A percentile compares a stretch with the other conserved stretches of the same genome.
phyloP scores from a whole-genome alignment of 2,797 vertebrate species.

The Anabas testudineus region DNA sequence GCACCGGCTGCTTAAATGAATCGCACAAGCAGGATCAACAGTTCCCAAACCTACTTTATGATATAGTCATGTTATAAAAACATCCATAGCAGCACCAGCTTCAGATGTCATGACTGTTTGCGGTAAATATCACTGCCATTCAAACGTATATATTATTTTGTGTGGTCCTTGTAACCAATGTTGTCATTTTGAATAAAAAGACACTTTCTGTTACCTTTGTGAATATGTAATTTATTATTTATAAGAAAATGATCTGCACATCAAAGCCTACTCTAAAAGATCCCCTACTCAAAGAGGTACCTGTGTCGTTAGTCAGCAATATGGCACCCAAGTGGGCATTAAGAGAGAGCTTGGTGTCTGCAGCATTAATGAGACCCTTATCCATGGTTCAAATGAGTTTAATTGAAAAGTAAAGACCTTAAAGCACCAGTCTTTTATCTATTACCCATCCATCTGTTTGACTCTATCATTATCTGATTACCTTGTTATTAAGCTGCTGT shows the following conservation, averaged over 20 bases:
- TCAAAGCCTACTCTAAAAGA: slow-evolving; percentile 5
- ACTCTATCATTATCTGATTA: slow-evolving; percentile 62
- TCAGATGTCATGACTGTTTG: not conserved
- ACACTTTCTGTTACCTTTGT: no score
- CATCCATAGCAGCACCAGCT: not conserved
- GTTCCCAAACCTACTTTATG: not conserved
- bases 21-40: slow-evolving; percentile 24
- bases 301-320: slow-evolving; percentile 25
- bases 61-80: slow-evolving; percentile 15
- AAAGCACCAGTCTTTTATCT: slow-evolving; percentile 54
- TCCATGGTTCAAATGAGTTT: slow-evolving; percentile 61
- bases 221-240: no score
- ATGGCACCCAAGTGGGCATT: slow-evolving; percentile 5
- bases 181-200: not conserved
- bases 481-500: slow-evolving; percentile 51
- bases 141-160: not conserved
- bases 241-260: not conserved
- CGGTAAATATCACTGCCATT: not conserved
- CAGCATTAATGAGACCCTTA: slow-evolving; percentile 65
- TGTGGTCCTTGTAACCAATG: not conserved
- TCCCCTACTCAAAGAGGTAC: not conserved
- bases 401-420: slow-evolving; percentile 66
- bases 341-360: slow-evolving; percentile 44
- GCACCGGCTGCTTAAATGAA: slow-evolving; percentile 33
- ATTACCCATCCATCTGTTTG: slow-evolving; percentile 55